Evolutionary conservation across 64 coral and sea anemone genomes (phyloP).

Genomic region (Cladopsammia gracilis): DNA sequence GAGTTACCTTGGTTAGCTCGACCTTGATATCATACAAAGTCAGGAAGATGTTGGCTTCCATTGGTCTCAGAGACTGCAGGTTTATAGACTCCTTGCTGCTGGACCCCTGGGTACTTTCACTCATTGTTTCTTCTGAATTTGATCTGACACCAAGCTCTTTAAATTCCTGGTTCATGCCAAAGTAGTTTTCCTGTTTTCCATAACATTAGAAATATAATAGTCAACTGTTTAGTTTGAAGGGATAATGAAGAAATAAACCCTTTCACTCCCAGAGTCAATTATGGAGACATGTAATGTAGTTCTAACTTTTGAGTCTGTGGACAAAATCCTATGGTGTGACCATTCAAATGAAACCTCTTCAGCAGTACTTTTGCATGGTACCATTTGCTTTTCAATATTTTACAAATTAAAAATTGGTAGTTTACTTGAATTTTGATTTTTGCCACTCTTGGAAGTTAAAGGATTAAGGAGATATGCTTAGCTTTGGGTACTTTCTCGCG

Average conservation of each 20-base stretch:
- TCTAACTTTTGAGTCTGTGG: no score
- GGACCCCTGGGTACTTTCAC: background rate
- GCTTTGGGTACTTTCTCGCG: no score
- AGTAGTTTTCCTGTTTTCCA: constrained; percentile 92
- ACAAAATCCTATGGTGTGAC: no score
- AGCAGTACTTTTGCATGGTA: no score
- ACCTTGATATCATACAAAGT: constrained; percentile 81
- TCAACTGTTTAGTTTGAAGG: background rate
- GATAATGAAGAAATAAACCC: background rate
- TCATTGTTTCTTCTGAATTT: constrained; percentile 18
- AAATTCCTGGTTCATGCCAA: constrained; percentile 90
- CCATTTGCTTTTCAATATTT: no score
- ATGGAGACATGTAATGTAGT: no score
- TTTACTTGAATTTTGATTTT: no score
- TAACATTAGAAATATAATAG: background rate
- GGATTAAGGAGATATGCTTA: no score
- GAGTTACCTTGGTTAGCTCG: constrained; percentile 87
- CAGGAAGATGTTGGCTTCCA: constrained; percentile 93
- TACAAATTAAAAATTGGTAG: no score
- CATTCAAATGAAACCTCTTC: no score
- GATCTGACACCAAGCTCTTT: constrained; percentile 71
- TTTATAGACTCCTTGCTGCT: constrained; percentile 62
- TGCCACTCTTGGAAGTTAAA: no score
- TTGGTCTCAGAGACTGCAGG: constrained; percentile 68
- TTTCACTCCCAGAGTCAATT: no score